These are phyloP conservation scores for Botrylloides violaceus DNA, from an alignment of 23 tunicate species.

Conservation along the genomic window DNA sequence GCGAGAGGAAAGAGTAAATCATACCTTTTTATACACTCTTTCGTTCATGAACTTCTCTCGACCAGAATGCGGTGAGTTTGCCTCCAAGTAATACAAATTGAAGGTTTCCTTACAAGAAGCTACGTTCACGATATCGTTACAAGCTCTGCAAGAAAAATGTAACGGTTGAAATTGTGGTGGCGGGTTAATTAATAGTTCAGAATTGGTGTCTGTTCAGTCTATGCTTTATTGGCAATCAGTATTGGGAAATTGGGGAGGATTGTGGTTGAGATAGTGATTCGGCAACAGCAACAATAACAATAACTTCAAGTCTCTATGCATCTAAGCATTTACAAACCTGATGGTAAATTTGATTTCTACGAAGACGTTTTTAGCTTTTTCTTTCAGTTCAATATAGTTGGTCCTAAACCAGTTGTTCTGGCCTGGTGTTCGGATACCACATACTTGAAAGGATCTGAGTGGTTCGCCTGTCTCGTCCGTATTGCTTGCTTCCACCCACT, in stretches of 20 bases:
- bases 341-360: conserved; percentile 43
- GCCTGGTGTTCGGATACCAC: conserved; percentile 48
- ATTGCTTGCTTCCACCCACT: conserved; percentile 93
- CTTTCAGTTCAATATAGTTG: conserved; percentile 48
- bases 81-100: conserved; percentile 30
- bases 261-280: no score
- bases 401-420: conserved; percentile 96
- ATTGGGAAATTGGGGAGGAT: no score
- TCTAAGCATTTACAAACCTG: conserved; percentile 20
- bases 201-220: no score
- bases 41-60: conserved; percentile 36
- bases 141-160: conserved; percentile 15
- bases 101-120: conserved; percentile 36
- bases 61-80: conserved; percentile 23
- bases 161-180: no score
- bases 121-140: conserved; percentile 28
- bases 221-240: no score
- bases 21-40: conserved; percentile 65
- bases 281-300: no score
- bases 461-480: conserved; percentile 59
- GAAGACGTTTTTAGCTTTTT: conserved; percentile 23
- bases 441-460: conserved; percentile 69
- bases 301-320: no score
- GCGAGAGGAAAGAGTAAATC: no score
- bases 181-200: no score